Conservation (phyloP, 1,140 invertebrate species). For the Ostrea edulis region DNA sequence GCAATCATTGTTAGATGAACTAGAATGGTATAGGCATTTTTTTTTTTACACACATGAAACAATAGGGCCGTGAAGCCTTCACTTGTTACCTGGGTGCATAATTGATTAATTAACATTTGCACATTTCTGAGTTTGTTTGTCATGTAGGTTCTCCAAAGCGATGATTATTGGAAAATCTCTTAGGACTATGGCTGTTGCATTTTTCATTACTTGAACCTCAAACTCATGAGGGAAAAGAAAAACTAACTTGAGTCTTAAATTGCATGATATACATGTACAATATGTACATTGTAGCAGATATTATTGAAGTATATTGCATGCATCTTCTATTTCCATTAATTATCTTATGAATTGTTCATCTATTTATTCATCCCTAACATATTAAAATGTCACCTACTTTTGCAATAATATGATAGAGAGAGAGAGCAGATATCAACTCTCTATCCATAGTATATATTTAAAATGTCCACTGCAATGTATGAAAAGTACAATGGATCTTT, state of each 20-base stretch:
- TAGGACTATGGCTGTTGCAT: not conserved
- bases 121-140: not conserved
- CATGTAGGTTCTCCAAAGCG: not conserved
- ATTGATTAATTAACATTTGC: slow-evolving; percentile 28
- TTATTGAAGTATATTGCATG: too few relatives aligned
- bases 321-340: too few relatives aligned
- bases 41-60: not conserved
- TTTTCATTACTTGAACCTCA: not conserved
- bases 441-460: too few relatives aligned
- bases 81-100: not conserved
- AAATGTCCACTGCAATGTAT: too few relatives aligned
- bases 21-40: not conserved
- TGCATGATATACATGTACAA: too few relatives aligned
- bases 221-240: not conserved
- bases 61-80: not conserved
- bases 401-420: too few relatives aligned
- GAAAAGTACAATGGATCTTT: too few relatives aligned
- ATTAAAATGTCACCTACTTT: too few relatives aligned
- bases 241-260: not conserved
- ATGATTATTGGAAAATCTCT: not conserved
- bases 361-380: too few relatives aligned
- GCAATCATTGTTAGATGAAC: not conserved
- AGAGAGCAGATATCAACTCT: too few relatives aligned
- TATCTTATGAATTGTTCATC: too few relatives aligned
- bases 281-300: not conserved